Percentiles rank a stretch among this genome's conserved stretches.
phyloP scores from a whole-genome alignment of 1,140 invertebrate genomes.

The Zaprionus davidi region DNA sequence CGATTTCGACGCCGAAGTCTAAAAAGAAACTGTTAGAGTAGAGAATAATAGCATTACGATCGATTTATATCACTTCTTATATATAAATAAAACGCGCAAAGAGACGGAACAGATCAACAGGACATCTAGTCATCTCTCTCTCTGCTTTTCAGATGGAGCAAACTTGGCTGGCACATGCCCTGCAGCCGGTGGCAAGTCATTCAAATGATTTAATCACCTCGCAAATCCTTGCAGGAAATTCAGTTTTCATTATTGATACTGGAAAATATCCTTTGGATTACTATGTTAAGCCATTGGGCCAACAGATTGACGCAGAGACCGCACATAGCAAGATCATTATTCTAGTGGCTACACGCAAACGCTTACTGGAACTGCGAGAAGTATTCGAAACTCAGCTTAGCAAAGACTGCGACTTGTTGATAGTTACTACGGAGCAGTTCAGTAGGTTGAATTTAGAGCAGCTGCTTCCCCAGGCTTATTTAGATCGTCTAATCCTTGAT shows the following conservation, averaged over 20 bases:
- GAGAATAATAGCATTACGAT: conserved; percentile 22
- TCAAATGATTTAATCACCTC: background rate
- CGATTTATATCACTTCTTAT: conserved; percentile 32
- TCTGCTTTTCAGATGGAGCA: conserved; percentile 20
- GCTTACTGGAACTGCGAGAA: conserved; percentile 5
- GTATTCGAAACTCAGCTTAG: background rate
- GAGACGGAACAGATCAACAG: conserved; percentile 8
- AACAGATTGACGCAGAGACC: background rate
- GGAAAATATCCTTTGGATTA: background rate
- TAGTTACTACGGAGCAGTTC: conserved; percentile 11
- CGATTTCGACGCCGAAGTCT: conserved; percentile 90
- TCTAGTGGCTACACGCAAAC: conserved; percentile 19
- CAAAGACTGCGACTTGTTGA: background rate
- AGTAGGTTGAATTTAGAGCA: background rate
- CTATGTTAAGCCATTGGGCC: conserved; percentile 13
- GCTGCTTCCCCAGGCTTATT: background rate
- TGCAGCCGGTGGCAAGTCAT: background rate
- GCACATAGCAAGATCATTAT: background rate
- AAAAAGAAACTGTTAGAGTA: conserved; percentile 85
- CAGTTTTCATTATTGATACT: conserved; percentile 3
- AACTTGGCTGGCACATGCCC: background rate
- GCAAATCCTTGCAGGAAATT: conserved; percentile 16
- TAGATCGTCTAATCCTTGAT: conserved; percentile 8
- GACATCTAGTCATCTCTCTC: background rate
- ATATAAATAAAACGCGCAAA: conserved; percentile 33